Evolutionary conservation across 2,888 invertebrate species (phyloP).

Genomic region (Notodonta dromedarius): DNA sequence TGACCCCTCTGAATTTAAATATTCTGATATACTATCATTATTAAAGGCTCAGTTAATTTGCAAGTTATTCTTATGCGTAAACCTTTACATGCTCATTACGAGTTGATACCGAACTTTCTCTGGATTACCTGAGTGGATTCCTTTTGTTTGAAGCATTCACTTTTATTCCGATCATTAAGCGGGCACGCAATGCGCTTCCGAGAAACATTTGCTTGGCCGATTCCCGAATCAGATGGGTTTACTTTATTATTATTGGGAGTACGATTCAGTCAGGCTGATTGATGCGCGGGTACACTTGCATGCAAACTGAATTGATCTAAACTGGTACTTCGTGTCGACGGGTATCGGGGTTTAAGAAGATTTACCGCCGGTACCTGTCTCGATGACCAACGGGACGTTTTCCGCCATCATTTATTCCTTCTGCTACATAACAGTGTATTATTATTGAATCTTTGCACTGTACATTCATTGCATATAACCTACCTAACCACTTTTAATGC

Average conservation of each 20-base stretch:
- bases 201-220: slow-evolving; percentile 64
- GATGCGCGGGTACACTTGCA: slow-evolving; percentile 56
- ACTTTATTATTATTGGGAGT: slow-evolving; percentile 68
- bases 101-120: not conserved
- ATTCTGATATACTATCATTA: too few relatives aligned
- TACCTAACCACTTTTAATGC: too few relatives aligned
- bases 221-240: slow-evolving; percentile 59
- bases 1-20: not conserved
- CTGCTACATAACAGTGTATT: not conserved
- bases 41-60: not conserved
- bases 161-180: slow-evolving; percentile 40
- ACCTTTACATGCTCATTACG: not conserved
- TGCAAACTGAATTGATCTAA: slow-evolving; percentile 45
- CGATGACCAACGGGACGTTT: slow-evolving; percentile 3
- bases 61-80: not conserved
- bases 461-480: too few relatives aligned
- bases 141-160: slow-evolving; percentile 40
- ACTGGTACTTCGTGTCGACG: slow-evolving; percentile 15
- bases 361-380: slow-evolving; percentile 1
- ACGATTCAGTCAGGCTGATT: slow-evolving; percentile 50
- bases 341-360: slow-evolving; percentile 7
- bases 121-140: slow-evolving; percentile 27
- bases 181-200: slow-evolving; percentile 55
- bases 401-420: slow-evolving; percentile 6
- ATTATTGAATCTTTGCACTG: not conserved